phyloP scores from a whole-genome alignment of 2,113 vertebrate species.

The Amblyornis subalaris region DNA sequence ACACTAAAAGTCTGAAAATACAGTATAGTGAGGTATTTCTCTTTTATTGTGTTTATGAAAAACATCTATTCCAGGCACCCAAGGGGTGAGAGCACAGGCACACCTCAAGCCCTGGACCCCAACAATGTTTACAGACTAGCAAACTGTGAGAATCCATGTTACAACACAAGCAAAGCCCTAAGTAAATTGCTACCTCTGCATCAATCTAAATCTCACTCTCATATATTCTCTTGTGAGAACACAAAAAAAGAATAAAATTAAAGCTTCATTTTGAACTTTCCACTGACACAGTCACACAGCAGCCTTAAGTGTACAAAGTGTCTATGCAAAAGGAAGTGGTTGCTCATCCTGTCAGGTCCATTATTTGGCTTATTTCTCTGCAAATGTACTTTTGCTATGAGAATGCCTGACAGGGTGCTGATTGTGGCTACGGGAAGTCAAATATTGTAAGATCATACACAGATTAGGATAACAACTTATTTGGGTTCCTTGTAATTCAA shows the following conservation, averaged over 20 bases:
- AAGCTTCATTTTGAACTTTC: conserved; percentile 9
- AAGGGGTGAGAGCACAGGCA: neutral
- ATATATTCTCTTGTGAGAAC: neutral
- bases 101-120: neutral
- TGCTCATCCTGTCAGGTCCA: neutral
- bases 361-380: neutral
- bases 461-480: conserved; percentile 33
- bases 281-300: rapidly evolving
- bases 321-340: neutral
- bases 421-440: neutral
- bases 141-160: neutral
- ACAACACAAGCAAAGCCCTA: neutral
- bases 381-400: neutral
- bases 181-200: neutral
- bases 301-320: neutral
- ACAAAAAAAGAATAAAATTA: neutral
- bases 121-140: neutral
- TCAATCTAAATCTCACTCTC: neutral
- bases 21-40: neutral
- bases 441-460: neutral
- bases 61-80: neutral
- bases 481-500: neutral
- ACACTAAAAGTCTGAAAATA: neutral
- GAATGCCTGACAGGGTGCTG: neutral
- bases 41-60: neutral